Evolutionary conservation across 1,140 invertebrate species (phyloP).

Genomic region (Saccostrea cuccullata): DNA sequence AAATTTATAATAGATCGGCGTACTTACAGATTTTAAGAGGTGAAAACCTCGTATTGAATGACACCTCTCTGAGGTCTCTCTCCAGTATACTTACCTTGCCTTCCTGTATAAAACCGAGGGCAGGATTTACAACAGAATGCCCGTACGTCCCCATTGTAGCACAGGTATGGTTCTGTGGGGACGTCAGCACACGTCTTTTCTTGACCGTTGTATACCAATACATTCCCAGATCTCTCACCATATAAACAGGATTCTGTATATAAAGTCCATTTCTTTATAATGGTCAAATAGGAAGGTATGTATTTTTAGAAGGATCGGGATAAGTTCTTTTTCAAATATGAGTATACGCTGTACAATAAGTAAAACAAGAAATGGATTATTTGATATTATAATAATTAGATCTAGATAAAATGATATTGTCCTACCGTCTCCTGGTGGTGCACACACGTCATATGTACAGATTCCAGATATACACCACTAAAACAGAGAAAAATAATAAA

Average conservation of each 20-base stretch:
- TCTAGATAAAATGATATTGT: not conserved
- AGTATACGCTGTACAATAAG: no score
- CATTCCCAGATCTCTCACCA: not conserved
- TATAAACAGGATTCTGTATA: constrained; percentile 5
- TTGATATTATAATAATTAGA: no score
- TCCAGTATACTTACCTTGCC: not conserved
- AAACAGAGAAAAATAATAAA: not conserved
- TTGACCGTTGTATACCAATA: not conserved
- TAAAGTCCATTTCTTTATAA: no score
- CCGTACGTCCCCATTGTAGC: not conserved
- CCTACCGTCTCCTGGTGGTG: constrained; percentile 46
- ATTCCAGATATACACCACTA: constrained; percentile 60
- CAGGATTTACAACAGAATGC: not conserved
- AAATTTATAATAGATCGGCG: no score
- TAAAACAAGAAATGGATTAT: no score
- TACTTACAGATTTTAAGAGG: not conserved
- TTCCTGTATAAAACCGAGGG: constrained; percentile 2
- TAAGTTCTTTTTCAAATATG: no score
- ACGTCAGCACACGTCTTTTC: not conserved
- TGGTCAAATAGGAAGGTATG: no score
- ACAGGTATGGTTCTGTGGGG: not conserved
- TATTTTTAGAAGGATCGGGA: no score
- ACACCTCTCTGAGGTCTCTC: not conserved
- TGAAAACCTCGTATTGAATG: not conserved
- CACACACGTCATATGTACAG: constrained; percentile 47